Base-by-base conservation (phyloP, 1,140 invertebrate genomes). In the Aphelinus certus region DNA sequence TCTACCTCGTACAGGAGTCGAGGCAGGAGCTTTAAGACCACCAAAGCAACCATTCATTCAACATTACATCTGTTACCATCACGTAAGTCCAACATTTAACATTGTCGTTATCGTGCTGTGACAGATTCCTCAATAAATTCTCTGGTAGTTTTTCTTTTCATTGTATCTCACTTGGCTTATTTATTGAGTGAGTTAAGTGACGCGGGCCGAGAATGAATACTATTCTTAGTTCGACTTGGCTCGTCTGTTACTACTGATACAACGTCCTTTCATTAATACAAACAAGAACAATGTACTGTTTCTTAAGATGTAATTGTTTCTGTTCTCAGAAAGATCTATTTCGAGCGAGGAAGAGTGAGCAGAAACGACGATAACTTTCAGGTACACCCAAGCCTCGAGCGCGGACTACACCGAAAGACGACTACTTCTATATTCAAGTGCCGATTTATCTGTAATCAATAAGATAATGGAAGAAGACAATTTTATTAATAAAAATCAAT, bases 1-100 rank as follows among this genome's bases (percentile, higher is more conserved):
- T 96, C 77, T 95, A 95, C 87, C 91, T 96, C 84, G 94, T 95
- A 76, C 94, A 95, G 89, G 94, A 95, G 87, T 92, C 92, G 84
- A 88, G 87, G 86, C 83, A 83, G 79, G 86, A 87, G 76, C 81
- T 86, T 56, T 86, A 84, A 85, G 79, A 55, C 51, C 3, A 4
- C 66, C 5, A 42, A 2, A 26, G 26, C 26, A 26, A 26, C 26
- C 26, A 26, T 26, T 26, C 26, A 26, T 64, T 77, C 77, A 83
- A 82, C 78, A 77, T 75, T 80, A 77, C 79, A 79, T 71, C 83
- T 80, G 80, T 26, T 26, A 26, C 26, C 26, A 26, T 26, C 26
- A 26, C 26, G 26, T 81, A 81, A 78, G 77, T 80, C 77, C 75
- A 77, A 79, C 81, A 73, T 81, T 83, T 81, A 60, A 81, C 80